phyloP scores from a whole-genome alignment of 2,888 invertebrate genomes.

The Cryptocephalus moraei region DNA sequence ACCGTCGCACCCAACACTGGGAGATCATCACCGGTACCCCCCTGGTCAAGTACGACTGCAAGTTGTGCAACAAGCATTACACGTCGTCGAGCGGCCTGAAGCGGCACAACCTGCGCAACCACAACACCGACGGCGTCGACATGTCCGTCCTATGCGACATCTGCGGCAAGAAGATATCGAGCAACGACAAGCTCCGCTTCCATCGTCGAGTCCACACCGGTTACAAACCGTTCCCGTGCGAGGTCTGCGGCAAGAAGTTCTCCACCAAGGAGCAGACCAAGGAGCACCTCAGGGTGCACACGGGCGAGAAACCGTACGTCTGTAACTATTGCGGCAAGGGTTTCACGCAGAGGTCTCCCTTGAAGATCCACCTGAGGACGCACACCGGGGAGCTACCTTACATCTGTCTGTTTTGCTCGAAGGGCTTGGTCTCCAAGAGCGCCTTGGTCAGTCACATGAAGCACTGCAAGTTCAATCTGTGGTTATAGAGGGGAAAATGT shows the following conservation, averaged over 20 bases:
- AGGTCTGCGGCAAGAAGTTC: slow-evolving; percentile 43
- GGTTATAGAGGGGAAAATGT: no score
- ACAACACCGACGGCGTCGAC: slow-evolving; percentile 36
- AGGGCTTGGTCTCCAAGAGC: slow-evolving; percentile 31
- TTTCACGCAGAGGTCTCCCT: slow-evolving; percentile 46
- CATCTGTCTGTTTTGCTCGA: slow-evolving; percentile 34
- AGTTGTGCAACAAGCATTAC: slow-evolving; percentile 31
- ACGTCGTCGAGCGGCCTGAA: slow-evolving; percentile 26
- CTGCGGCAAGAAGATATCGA: slow-evolving; percentile 32
- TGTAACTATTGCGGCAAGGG: slow-evolving; percentile 30
- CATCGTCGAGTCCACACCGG: slow-evolving; percentile 33
- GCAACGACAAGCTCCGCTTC: slow-evolving; percentile 32
- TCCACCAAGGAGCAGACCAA: slow-evolving; percentile 34
- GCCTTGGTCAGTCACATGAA: slow-evolving; percentile 33
- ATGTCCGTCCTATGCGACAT: slow-evolving; percentile 37
- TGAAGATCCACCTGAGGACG: slow-evolving; percentile 49
- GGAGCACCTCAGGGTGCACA: slow-evolving; percentile 26
- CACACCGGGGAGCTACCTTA: slow-evolving; percentile 53
- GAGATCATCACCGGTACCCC: slow-evolving; percentile 36
- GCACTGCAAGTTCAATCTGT: slow-evolving; percentile 16
- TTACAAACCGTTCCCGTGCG: slow-evolving; percentile 39
- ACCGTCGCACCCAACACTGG: slow-evolving; percentile 41
- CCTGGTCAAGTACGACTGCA: slow-evolving; percentile 30
- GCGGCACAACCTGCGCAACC: slow-evolving; percentile 29
- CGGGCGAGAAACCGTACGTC: slow-evolving; percentile 34